Base-by-base conservation (phyloP, 2,888 invertebrate species). In the Dasysyrphus albostriatus region DNA sequence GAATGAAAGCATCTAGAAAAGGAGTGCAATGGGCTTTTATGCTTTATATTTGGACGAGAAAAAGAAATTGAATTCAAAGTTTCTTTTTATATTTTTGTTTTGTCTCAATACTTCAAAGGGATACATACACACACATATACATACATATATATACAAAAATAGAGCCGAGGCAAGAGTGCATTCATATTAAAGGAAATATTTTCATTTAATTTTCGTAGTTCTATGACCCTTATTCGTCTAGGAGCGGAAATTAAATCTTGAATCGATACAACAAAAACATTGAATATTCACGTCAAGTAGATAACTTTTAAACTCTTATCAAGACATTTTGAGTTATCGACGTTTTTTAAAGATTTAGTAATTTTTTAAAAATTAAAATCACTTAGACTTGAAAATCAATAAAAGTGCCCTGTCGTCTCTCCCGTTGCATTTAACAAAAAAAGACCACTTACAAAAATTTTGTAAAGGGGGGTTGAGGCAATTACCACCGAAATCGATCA, bases 1-100 rank as follows among this genome's bases (percentile, higher is more conserved):
- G 37, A 34, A 32, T 4, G 63, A 34, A 44, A 12, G 19, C 10
- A 51, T 12, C n/a, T 3, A 37, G 24, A 63, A 39, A 39, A 47
- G 59, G 44, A 63, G 63, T 81, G 61, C 81, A 75, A 69, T 69
- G 42, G 51, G 67, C 24, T 61, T 67, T 42, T 2, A 79, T 63
- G 44, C 29, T 47, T 16, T n/a, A 34, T 34, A 58, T 73, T 79
- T 63, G 19, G 61, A 56, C 49, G 67, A 73, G 69, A 37, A 70
- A 59, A 16, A 37, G 51, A 49, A 67, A 77, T 67, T 72, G 34
- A 51, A 67, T 65, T 75, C 44, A 29, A 61, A 44, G 32, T 47
- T 75, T 39, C 19, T 67, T 39, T 24, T 47, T 42, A 2, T 24
- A 8, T 5, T 34, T 44, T 51, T 51, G 6, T 19, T 19, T 24